Evolutionary conservation across 2,797 vertebrate genomes (phyloP).

Genomic region (Amniataba percoides): DNA sequence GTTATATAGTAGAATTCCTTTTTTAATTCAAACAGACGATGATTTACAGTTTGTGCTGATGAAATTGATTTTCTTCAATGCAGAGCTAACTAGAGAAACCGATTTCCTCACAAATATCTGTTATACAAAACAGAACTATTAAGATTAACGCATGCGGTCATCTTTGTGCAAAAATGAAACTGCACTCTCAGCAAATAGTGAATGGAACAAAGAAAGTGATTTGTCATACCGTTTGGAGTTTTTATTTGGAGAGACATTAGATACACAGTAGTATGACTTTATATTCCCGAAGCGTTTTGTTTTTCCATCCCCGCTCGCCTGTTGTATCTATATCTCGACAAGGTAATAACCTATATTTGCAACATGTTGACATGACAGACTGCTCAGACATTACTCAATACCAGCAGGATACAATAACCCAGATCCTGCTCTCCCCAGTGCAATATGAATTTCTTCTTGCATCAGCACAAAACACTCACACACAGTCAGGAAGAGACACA

Average conservation of each 20-base stretch:
- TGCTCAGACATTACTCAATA: slow-evolving; percentile 62
- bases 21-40: neutral
- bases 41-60: neutral
- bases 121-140: neutral
- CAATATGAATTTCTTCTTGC: slow-evolving; percentile 55
- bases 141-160: neutral
- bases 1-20: neutral
- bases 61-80: neutral
- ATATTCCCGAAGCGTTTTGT: slow-evolving; percentile 25
- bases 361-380: slow-evolving; percentile 64
- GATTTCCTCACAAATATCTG: neutral
- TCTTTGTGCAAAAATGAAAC: neutral
- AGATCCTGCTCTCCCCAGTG: slow-evolving; percentile 47
- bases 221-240: slow-evolving; percentile 12
- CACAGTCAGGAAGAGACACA: slow-evolving; percentile 12
- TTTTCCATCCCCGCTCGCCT: slow-evolving; percentile 6
- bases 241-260: slow-evolving; percentile 14
- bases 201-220: slow-evolving; percentile 7
- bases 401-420: slow-evolving; percentile 59
- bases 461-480: slow-evolving; percentile 62
- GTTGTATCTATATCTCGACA: slow-evolving; percentile 42
- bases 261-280: neutral
- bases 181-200: slow-evolving; percentile 2
- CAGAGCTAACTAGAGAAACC: neutral
- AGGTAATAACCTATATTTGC: slow-evolving; percentile 60